phyloP scores from a whole-genome alignment of 2,888 invertebrate genomes.

The Sympetrum striolatum region DNA sequence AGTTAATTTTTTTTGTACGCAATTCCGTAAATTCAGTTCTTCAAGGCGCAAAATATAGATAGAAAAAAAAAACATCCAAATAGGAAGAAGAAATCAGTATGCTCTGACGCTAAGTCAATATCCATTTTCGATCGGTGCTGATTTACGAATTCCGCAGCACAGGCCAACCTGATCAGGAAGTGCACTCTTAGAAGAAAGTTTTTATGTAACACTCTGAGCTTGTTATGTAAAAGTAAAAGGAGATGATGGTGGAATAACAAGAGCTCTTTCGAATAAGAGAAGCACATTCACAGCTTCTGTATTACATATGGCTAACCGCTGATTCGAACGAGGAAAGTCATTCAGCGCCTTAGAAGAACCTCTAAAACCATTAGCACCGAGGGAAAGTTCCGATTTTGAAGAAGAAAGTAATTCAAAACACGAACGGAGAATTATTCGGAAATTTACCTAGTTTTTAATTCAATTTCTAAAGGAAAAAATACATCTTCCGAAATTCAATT shows the following conservation, averaged over 20 bases:
- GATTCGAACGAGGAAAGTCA: neutral
- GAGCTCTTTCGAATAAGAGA: neutral
- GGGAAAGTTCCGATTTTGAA: neutral
- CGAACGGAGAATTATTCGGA: too few species aligned
- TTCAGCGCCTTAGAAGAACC: neutral
- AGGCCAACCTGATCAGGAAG: neutral
- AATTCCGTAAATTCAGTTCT: too few species aligned
- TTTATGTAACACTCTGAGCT: neutral
- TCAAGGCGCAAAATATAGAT: too few species aligned
- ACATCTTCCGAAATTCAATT: too few species aligned
- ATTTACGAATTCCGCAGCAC: too few species aligned
- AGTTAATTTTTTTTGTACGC: too few species aligned
- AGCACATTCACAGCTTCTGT: neutral
- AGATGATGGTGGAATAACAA: neutral
- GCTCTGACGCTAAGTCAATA: too few species aligned
- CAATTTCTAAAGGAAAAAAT: too few species aligned
- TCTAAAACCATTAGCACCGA: neutral
- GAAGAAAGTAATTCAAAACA: neutral
- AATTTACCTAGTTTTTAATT: too few species aligned
- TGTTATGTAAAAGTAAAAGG: neutral
- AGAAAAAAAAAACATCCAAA: too few species aligned
- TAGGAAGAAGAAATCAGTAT: too few species aligned
- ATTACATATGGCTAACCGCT: neutral
- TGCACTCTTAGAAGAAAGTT: neutral
- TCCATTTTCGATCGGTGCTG: too few species aligned